A percentile compares a stretch with the other conserved stretches of the same genome.
These are phyloP conservation scores for Brachystomella parvula DNA, from an alignment of 1,140 invertebrate genomes.

Conservation along the genomic window DNA sequence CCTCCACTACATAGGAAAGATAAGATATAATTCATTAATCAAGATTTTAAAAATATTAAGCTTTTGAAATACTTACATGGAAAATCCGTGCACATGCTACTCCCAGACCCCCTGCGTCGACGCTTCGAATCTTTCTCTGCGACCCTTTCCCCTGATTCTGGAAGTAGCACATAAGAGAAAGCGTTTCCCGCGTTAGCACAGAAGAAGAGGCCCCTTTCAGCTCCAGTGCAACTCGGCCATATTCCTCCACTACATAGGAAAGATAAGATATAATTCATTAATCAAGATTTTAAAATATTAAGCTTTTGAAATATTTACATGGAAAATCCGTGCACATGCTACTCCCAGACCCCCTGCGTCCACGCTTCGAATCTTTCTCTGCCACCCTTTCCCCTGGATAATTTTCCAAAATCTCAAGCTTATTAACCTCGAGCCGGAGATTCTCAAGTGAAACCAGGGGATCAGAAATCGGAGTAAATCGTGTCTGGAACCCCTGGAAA, in stretches of 20 bases:
- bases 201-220: not conserved
- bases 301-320: slow-evolving; percentile 14
- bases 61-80: slow-evolving; percentile 19
- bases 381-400: slow-evolving; percentile 34
- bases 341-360: not conserved
- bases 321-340: slow-evolving; percentile 16
- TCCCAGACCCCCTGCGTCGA: not conserved
- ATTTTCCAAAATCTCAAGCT: slow-evolving; percentile 29
- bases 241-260: slow-evolving; percentile 27
- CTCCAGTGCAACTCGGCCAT: slow-evolving; percentile 27
- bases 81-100: slow-evolving; percentile 11
- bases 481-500: slow-evolving; percentile 34
- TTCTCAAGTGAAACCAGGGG: slow-evolving; percentile 28
- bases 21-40: not conserved
- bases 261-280: not conserved
- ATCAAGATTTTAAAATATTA: not conserved
- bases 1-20: slow-evolving; percentile 26
- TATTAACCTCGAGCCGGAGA: slow-evolving; percentile 23
- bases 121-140: slow-evolving; percentile 29
- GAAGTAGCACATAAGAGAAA: slow-evolving; percentile 32
- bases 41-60: not conserved
- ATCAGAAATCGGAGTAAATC: slow-evolving; percentile 31
- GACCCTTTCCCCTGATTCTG: slow-evolving; percentile 38
- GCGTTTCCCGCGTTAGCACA: slow-evolving; percentile 18
- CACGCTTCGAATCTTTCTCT: slow-evolving; percentile 29